These are phyloP conservation scores for Bujurquina vittata DNA, from an alignment of 2,113 vertebrate genomes.

Conservation along the genomic window DNA sequence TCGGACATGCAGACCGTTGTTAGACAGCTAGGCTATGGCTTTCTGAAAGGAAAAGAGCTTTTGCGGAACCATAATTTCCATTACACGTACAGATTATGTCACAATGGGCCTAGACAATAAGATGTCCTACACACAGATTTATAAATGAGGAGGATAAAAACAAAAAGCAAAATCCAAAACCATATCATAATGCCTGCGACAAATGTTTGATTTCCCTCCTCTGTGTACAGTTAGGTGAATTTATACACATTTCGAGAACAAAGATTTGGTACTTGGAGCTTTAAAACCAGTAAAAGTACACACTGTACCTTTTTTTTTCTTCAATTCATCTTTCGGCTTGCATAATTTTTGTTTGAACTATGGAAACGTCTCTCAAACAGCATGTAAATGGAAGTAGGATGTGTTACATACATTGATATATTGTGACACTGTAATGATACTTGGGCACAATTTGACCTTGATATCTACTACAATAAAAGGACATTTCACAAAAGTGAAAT, in stretches of 20 bases:
- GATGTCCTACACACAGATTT: not conserved
- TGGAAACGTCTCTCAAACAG: too few species aligned
- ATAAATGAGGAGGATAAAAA: not conserved
- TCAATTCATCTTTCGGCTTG: too few species aligned
- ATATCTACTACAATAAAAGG: too few species aligned
- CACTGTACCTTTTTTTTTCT: too few species aligned
- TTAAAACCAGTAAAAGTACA: not conserved
- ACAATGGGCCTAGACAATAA: not conserved
- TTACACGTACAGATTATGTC: not conserved
- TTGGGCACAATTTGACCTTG: too few species aligned
- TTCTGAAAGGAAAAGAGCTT: not conserved
- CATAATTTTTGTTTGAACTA: too few species aligned
- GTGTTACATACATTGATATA: too few species aligned
- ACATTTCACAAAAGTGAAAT: too few species aligned
- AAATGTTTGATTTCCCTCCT: not conserved
- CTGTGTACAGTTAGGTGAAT: not conserved
- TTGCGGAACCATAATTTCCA: not conserved
- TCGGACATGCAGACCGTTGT: not conserved
- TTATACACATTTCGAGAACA: not conserved
- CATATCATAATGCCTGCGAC: rapidly evolving
- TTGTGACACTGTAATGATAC: too few species aligned
- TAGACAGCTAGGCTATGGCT: not conserved
- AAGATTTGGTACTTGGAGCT: not conserved
- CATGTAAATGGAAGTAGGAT: too few species aligned
- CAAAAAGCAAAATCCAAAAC: not conserved